A percentile compares a stretch with the other conserved stretches of the same genome.
phyloP scores from a whole-genome alignment of 37 sponge, comb jelly and placozoan species.

The Chondrilla cf. caribensis region DNA sequence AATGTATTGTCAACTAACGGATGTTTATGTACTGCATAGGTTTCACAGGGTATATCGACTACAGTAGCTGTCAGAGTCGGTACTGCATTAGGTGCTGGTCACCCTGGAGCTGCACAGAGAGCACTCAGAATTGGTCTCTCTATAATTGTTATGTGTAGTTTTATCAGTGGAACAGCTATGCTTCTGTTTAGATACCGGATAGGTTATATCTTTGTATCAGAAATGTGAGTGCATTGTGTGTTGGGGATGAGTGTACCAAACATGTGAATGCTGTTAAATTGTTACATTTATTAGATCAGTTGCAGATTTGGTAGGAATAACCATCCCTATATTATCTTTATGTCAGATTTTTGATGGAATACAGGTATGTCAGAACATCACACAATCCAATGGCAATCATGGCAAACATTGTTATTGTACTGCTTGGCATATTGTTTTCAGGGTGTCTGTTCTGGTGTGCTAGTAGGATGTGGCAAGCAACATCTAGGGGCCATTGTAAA shows the following conservation, averaged over 20 bases:
- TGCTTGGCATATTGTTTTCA: not conserved
- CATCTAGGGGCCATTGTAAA: conserved; percentile 30
- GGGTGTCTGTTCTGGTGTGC: conserved; percentile 30
- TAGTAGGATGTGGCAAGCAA: conserved; percentile 55
- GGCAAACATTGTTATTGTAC: too few species aligned
- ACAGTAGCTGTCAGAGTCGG: conserved; percentile 1
- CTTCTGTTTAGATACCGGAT: not conserved
- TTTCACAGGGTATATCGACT: not conserved
- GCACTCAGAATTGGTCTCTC: not conserved
- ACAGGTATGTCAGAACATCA: not conserved
- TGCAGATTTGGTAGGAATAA: not conserved
- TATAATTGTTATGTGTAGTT: not conserved
- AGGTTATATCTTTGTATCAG: conserved; percentile 3
- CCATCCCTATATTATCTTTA: not conserved
- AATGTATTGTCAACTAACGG: too few species aligned
- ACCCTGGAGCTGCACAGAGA: not conserved
- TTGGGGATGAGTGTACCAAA: not conserved
- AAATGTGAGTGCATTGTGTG: not conserved
- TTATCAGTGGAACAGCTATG: not conserved
- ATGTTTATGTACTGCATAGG: too few species aligned
- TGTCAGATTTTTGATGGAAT: not conserved
- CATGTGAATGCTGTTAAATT: too few species aligned
- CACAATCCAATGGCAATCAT: too few species aligned
- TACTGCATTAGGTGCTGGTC: not conserved
- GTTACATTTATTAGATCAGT: not conserved